phyloP scores from a whole-genome alignment of 92 coral and sea anemone species.

The Bergia sp. region DNA sequence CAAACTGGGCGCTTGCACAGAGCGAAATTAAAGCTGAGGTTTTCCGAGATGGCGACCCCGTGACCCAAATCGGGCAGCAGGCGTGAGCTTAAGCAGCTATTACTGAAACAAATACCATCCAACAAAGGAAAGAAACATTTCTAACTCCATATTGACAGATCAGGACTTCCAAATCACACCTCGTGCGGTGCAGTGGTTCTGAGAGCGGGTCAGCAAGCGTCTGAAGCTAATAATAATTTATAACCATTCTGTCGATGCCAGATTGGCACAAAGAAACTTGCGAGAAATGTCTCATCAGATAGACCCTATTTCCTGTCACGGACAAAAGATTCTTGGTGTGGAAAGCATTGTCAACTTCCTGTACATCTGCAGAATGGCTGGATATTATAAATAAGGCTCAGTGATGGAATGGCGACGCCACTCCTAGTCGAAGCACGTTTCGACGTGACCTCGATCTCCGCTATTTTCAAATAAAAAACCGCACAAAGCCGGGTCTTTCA shows the following conservation, averaged over 20 bases:
- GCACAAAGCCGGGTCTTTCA: neutral
- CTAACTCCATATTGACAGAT: neutral
- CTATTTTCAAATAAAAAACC: neutral
- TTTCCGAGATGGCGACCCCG: neutral
- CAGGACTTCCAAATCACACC: neutral
- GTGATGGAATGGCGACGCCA: conserved; percentile 28
- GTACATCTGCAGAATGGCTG: conserved; percentile 3
- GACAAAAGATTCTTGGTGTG: conserved; percentile 4
- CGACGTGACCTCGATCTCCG: neutral
- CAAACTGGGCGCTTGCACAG: neutral
- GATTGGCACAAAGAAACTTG: neutral
- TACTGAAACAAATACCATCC: conserved; percentile 4
- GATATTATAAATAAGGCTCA: conserved; percentile 16
- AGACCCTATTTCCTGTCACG: conserved; percentile 18
- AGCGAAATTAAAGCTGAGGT: neutral
- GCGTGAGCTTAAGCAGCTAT: neutral
- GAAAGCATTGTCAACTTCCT: conserved; percentile 26
- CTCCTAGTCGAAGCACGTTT: conserved; percentile 13
- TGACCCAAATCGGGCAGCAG: neutral
- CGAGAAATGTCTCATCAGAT: neutral
- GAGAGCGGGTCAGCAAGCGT: neutral
- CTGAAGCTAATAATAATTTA: conserved; percentile 27
- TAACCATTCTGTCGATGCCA: conserved; percentile 19
- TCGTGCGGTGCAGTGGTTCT: neutral
- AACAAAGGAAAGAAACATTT: neutral